phyloP scores from a whole-genome alignment of 2,797 vertebrate genomes.

The Siniperca obscura region DNA sequence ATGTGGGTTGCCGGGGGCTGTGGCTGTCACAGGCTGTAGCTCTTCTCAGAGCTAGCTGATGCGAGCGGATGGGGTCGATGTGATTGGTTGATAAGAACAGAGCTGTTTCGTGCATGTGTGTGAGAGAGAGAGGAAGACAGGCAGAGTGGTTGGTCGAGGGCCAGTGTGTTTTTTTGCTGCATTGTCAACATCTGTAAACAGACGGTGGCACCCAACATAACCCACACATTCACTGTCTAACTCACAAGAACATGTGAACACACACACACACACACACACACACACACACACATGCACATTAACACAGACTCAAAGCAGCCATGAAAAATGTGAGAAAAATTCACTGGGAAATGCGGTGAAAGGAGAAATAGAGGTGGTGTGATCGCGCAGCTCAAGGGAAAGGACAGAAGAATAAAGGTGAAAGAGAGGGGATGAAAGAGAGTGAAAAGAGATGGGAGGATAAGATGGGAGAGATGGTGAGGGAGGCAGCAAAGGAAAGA shows the following conservation, averaged over 20 bases:
- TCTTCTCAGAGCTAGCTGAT: conserved; percentile 79
- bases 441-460: neutral
- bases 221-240: conserved; percentile 1
- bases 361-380: conserved; percentile 33
- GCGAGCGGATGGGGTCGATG: conserved; percentile 76
- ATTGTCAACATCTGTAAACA: conserved; percentile 66
- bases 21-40: conserved; percentile 84
- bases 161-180: conserved; percentile 55
- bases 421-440: conserved; percentile 30
- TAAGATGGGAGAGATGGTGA: neutral
- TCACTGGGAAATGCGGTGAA: conserved; percentile 3
- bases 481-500: neutral
- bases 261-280: neutral
- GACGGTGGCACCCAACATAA: conserved; percentile 28
- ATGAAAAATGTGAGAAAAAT: conserved; percentile 28
- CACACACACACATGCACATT: neutral
- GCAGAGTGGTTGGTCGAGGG: conserved; percentile 28
- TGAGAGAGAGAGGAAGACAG: conserved; percentile 13
- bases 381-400: neutral
- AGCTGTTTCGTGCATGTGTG: conserved; percentile 30
- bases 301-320: conserved; percentile 12
- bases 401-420: conserved; percentile 8
- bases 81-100: conserved; percentile 79
- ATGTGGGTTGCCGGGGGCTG: conserved; percentile 84
- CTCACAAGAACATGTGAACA: conserved; percentile 9